Percentiles rank a stretch among this genome's conserved stretches.
Conservation (phyloP, 2,797 vertebrate species). For the Pipistrellus kuhlii region DNA sequence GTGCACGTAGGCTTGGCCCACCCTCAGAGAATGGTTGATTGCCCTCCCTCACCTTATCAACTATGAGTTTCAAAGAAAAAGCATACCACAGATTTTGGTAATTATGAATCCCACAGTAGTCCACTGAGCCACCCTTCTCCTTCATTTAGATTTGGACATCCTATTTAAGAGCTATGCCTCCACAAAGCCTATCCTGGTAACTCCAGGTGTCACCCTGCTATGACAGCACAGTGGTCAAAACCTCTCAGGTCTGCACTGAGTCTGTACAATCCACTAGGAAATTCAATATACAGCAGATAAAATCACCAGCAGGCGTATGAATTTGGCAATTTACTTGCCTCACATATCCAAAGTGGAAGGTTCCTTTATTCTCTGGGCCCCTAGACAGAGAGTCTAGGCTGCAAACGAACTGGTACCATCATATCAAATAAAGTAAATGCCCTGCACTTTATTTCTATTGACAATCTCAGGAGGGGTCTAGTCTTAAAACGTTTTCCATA, state of each 20-base stretch:
- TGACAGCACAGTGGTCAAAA: neutral
- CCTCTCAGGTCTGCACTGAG: neutral
- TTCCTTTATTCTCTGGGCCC: neutral
- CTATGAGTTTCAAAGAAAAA: neutral
- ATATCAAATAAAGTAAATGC: neutral
- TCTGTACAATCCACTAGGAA: neutral
- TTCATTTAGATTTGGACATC: neutral
- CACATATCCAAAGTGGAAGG: neutral
- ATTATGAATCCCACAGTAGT: neutral
- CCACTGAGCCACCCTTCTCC: neutral
- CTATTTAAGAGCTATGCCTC: neutral
- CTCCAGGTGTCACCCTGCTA: neutral
- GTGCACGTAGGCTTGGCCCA: accelerated
- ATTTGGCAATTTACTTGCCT: neutral
- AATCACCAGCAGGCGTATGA: neutral
- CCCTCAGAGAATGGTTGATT: neutral
- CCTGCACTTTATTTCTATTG: neutral
- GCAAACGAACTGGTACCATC: neutral
- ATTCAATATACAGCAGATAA: neutral
- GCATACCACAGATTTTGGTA: neutral
- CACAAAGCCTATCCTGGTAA: neutral
- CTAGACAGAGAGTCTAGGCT: neutral
- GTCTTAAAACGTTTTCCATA: neutral
- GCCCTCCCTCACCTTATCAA: neutral
- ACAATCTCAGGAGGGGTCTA: neutral